Percentiles rank a stretch among this genome's conserved stretches.
Evolutionary conservation across 2,797 vertebrate species (phyloP).

Genomic region (Alauda arvensis): DNA sequence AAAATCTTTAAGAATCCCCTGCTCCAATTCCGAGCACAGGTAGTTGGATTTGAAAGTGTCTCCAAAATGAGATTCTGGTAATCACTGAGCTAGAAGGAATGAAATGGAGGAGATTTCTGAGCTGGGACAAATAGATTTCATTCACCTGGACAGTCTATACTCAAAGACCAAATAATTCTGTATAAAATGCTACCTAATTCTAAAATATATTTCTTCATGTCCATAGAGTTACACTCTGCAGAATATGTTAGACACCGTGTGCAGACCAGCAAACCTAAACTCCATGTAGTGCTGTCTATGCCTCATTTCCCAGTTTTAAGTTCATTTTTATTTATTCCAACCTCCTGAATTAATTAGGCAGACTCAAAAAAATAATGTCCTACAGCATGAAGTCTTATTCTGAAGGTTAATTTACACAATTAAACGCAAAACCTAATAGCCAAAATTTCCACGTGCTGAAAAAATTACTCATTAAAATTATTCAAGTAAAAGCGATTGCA

Average conservation of each 20-base stretch:
- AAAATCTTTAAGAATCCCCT: slow-evolving; percentile 25
- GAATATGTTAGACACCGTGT: background rate
- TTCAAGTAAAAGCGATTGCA: background rate
- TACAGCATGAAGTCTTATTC: background rate
- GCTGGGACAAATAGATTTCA: background rate
- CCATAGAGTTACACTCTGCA: background rate
- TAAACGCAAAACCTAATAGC: background rate
- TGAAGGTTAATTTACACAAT: background rate
- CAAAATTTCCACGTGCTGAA: background rate
- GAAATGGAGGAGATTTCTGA: background rate
- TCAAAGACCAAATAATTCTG: background rate
- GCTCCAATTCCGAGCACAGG: background rate
- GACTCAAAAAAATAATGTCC: background rate
- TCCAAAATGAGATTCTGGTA: slow-evolving; percentile 18
- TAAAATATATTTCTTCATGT: background rate
- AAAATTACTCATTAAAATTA: background rate
- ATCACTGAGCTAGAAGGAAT: slow-evolving; percentile 7
- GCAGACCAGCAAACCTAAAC: background rate
- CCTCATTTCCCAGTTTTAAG: background rate
- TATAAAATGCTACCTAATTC: background rate
- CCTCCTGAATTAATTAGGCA: background rate
- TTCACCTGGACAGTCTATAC: background rate
- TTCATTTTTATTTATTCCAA: background rate
- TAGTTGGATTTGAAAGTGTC: slow-evolving; percentile 15
- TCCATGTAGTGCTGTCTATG: background rate